Base-by-base conservation (phyloP, 2,888 invertebrate genomes). In the Colostygia pectinataria region DNA sequence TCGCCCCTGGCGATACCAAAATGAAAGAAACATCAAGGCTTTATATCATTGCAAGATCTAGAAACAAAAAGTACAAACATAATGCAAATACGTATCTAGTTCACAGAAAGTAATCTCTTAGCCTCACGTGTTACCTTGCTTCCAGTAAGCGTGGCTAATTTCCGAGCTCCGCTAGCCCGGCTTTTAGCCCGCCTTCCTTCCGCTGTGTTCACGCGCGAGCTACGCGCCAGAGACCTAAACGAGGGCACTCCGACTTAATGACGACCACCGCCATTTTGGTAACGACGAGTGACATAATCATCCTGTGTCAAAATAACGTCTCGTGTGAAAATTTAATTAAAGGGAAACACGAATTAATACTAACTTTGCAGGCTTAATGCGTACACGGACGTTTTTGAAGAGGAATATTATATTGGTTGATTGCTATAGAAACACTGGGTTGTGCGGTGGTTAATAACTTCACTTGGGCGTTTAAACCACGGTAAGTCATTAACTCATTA, bases 221-320 rank as follows among this genome's bases (percentile, higher is more conserved):
- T 31, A 36, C 53, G 80, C 79, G 77, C 76, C 71, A 66, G 73
- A 75, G 75, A 77, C 80, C 76, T 79, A 82, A 83, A 82, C 74
- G 80, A 83, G 81, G 80, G 81, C 82, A 84, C 82, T 85, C 78
- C 66, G 74, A 66, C 75, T 81, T 84, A 85, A 84, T 84, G 83
- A 83, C 80, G 77, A 74, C 80, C 78, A 72, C 73, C 76, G 77
- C 75, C 80, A 77, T 83, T 81, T 80, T 67, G 74, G 77, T 77
- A 75, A 78, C 75, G 69, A 66, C 73, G 69, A 67, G 63, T 74
- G 72, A 74, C 74, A 69, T 74, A 69, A 62, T 60, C 57, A 60
- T 56, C 56, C 55, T 49, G 57, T 45, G 59, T 56, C 60, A 52
- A 56, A 61, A 56, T 59, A 61, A 56, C 54, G 55, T 53, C 55